Evolutionary conservation across 2,888 invertebrate genomes (phyloP).

Genomic region (Linhomoeus sp.): DNA sequence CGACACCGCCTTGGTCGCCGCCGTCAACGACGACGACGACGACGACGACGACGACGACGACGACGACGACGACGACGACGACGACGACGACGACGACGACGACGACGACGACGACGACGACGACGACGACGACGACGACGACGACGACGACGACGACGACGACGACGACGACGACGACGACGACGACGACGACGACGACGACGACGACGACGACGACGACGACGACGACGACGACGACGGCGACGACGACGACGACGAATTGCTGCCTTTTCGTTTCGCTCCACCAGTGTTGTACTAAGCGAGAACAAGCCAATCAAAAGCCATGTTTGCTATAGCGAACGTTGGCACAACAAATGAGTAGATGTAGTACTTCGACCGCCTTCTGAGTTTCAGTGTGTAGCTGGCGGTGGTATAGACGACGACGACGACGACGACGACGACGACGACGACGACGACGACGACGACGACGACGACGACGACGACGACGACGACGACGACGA

Average conservation of each 20-base stretch:
- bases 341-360: too few relatives aligned
- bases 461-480: slow-evolving; percentile 1
- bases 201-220: slow-evolving; percentile 1
- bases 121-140: slow-evolving; percentile 1
- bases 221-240: slow-evolving; percentile 1
- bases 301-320: too few relatives aligned
- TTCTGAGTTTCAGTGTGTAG: too few relatives aligned
- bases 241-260: slow-evolving; percentile 1
- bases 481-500: slow-evolving; percentile 1
- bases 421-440: too few relatives aligned
- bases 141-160: slow-evolving; percentile 1
- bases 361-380: too few relatives aligned
- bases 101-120: slow-evolving; percentile 1
- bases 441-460: slow-evolving; percentile 1
- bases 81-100: slow-evolving; percentile 1
- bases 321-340: too few relatives aligned
- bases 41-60: slow-evolving; percentile 1
- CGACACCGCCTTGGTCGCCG: too few relatives aligned
- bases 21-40: too few relatives aligned
- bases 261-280: too few relatives aligned
- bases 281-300: too few relatives aligned
- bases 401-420: too few relatives aligned
- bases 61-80: slow-evolving; percentile 1
- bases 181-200: slow-evolving; percentile 1
- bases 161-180: background rate